Evolutionary conservation across 2,113 vertebrate genomes (phyloP), one percentile per base, ranked within the genome.

Genomic region (Phylloscopus trochiloides): DNA sequence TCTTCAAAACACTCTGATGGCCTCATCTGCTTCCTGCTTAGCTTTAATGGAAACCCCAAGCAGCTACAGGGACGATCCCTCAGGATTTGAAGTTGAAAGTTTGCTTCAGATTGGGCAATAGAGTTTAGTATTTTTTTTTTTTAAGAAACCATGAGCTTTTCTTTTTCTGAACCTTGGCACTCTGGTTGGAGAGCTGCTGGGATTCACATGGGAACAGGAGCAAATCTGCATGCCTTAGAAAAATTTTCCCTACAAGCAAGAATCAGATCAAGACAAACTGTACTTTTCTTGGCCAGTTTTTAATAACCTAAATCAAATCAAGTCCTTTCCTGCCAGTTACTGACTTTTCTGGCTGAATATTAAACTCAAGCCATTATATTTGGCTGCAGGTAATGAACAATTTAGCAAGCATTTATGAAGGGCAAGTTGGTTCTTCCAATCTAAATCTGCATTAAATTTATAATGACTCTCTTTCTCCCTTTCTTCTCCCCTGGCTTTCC

Each of bases 231-330:
- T 92, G 43, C 76, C 45, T 94, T 25, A 86, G 55, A 90, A 89
- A 79, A 93, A 74, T 74, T 88, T 93, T 71, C 82, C 89, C 75
- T 87, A 92, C 87, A 91, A 96, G 92, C 87, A 88, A 74, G 54
- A 96, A 96, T 66, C 62, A 95, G 82, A 96, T 88, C 78, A 94
- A 97, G 95, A 91, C 59, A 88, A 90, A 90, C 1, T 14, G 18
- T 73, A 86, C 57, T 86, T 92, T 96, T 91, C 77, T 79, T 88
- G 90, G 78, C 58, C 2, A 50, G 59, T 92, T 95, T 86, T 93
- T 86, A 92, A 95, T 90, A 94, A 90, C 25, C 29, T 63, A 61
- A 94, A 94, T 88, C 48, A 96, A 82, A 95, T 96, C 84, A 95
- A 92, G 92, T 93, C n/a, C 51, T 70, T 90, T 96, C 85, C 78